Conservation (phyloP, 1,140 invertebrate genomes). For the Zaprionus vittiger region DNA sequence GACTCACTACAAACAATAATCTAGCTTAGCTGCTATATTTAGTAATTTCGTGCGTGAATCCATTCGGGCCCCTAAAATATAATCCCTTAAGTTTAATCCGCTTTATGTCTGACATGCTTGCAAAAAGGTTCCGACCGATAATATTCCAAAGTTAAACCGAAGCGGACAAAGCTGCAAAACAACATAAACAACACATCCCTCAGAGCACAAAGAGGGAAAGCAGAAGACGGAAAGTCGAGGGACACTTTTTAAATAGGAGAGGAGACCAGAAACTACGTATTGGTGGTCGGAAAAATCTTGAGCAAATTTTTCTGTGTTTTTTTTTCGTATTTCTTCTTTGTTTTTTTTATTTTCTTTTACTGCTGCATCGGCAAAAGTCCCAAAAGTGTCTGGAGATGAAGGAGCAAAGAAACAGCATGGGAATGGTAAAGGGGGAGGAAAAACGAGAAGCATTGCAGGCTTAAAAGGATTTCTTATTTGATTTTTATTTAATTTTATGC, state of each 20-base stretch:
- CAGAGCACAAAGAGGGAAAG: not conserved
- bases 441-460: constrained; percentile 22
- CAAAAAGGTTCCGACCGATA: constrained; percentile 48
- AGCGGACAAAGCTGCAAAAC: constrained; percentile 49
- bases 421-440: not conserved
- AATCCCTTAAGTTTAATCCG: constrained; percentile 49
- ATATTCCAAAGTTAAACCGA: constrained; percentile 53
- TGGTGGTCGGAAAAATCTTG: constrained; percentile 45
- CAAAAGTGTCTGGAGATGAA: constrained; percentile 34
- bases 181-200: constrained; percentile 26
- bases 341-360: constrained; percentile 8
- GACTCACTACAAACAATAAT: not conserved
- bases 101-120: constrained; percentile 39
- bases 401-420: not conserved
- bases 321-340: constrained; percentile 12
- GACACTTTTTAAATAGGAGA: not conserved
- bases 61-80: constrained; percentile 8
- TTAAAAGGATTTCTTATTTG: constrained; percentile 63
- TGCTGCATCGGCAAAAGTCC: constrained; percentile 47
- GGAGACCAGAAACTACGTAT: constrained; percentile 4
- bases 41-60: constrained; percentile 36
- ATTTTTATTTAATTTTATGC: constrained; percentile 71
- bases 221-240: not conserved
- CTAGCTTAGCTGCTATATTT: constrained; percentile 7
- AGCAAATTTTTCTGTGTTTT: constrained; percentile 52